phyloP scores from a whole-genome alignment of 2,888 invertebrate species.

The Archaeoteleia sp. region DNA sequence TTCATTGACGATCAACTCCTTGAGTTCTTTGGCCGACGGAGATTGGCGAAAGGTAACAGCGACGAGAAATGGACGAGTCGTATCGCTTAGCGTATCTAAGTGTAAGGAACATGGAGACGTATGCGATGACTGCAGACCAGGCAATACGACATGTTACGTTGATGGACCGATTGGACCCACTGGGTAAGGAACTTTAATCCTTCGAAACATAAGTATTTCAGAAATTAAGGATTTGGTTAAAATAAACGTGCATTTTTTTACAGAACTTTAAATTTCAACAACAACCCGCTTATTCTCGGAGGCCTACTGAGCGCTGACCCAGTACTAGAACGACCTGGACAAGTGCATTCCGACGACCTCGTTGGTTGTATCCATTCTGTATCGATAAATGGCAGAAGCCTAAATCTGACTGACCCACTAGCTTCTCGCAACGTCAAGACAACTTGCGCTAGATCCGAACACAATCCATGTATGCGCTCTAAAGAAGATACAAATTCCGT shows the following conservation, averaged over 20 bases:
- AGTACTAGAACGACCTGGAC: slow-evolving; percentile 90
- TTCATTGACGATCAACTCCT: slow-evolving; percentile 82
- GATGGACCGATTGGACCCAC: slow-evolving; percentile 92
- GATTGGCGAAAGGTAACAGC: slow-evolving; percentile 95
- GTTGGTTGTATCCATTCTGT: slow-evolving; percentile 96
- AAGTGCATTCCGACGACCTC: slow-evolving; percentile 93
- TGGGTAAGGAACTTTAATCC: slow-evolving; percentile 82
- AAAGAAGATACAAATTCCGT: slow-evolving; percentile 72
- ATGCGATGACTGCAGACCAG: slow-evolving; percentile 90
- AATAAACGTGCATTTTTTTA: slow-evolving; percentile 64
- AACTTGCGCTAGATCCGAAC: slow-evolving; percentile 84
- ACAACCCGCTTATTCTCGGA: slow-evolving; percentile 89
- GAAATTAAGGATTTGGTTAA: too few species aligned
- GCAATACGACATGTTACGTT: slow-evolving; percentile 87
- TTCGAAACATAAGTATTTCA: too few species aligned
- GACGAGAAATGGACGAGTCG: slow-evolving; percentile 89
- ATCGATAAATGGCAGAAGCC: slow-evolving; percentile 87
- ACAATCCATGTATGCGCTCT: slow-evolving; percentile 78
- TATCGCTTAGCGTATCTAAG: slow-evolving; percentile 87
- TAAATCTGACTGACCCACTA: slow-evolving; percentile 88
- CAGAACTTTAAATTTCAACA: slow-evolving; percentile 94
- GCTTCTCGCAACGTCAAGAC: slow-evolving; percentile 83
- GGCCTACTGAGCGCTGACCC: slow-evolving; percentile 91
- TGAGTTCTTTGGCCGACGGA: slow-evolving; percentile 85
- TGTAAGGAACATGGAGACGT: slow-evolving; percentile 91